Percentiles rank a stretch among this genome's conserved stretches.
These are phyloP conservation scores for Caprella mutica DNA, from an alignment of 2,888 invertebrate species.

Conservation along the genomic window DNA sequence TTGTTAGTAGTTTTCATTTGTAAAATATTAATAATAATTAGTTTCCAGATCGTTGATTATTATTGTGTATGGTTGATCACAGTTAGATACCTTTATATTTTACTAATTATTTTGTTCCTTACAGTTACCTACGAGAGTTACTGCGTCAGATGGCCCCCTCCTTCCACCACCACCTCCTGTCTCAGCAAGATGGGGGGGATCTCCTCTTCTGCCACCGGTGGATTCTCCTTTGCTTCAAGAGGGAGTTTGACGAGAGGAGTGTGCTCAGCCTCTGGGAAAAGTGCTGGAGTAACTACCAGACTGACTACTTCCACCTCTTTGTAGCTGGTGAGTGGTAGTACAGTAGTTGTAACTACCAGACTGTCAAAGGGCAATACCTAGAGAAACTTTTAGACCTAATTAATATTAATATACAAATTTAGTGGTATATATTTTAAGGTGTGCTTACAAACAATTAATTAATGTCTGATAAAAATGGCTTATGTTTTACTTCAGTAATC, in stretches of 20 bases:
- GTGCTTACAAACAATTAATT: too few species aligned
- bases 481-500: too few species aligned
- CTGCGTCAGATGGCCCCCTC: conserved; percentile 72
- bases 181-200: conserved; percentile 71
- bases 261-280: conserved; percentile 91
- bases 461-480: too few species aligned
- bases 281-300: conserved; percentile 93
- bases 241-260: conserved; percentile 79
- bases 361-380: too few species aligned
- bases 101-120: conserved; percentile 37
- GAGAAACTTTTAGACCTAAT: too few species aligned
- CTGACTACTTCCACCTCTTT: conserved; percentile 91
- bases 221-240: conserved; percentile 89
- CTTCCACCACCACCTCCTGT: conserved; percentile 70
- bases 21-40: too few species aligned
- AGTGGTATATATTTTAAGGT: too few species aligned
- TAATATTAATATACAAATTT: too few species aligned
- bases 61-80: background rate
- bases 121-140: conserved; percentile 61
- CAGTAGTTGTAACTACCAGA: too few species aligned
- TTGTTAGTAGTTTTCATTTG: background rate
- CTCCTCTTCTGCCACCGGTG: conserved; percentile 99
- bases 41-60: too few species aligned
- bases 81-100: background rate
- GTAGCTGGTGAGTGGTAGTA: too few species aligned